Conservation (phyloP, 2,797 vertebrate genomes). For the Parauchenoglanis punctatus region DNA sequence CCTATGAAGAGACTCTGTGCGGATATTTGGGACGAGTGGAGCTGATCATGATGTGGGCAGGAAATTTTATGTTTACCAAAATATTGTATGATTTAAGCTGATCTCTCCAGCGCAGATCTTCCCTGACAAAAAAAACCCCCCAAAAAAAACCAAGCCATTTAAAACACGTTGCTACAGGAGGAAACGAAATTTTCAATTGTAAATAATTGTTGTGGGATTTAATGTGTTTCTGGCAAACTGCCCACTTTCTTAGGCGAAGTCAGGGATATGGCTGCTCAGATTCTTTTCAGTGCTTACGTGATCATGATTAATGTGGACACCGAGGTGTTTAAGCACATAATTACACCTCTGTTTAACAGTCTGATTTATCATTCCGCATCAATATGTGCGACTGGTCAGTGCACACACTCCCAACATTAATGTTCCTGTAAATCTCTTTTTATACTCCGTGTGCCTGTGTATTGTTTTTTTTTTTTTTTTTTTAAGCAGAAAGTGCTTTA, state of each 20-base stretch:
- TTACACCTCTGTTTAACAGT: slow-evolving; percentile 3
- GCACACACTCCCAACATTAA: neutral
- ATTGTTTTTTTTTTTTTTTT: neutral
- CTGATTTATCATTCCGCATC: slow-evolving; percentile 1
- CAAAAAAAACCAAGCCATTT: too few species aligned
- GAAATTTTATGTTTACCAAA: neutral
- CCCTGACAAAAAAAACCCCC: neutral
- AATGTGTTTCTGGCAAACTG: neutral
- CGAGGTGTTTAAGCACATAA: slow-evolving; percentile 18
- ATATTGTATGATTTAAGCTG: neutral
- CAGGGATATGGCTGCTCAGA: neutral
- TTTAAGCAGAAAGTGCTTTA: neutral
- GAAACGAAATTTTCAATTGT: neutral
- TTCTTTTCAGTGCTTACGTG: neutral
- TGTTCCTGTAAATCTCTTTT: neutral
- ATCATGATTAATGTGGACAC: slow-evolving; percentile 11
- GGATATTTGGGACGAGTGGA: neutral
- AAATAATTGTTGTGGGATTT: neutral
- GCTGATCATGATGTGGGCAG: neutral
- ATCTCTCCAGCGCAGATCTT: neutral
- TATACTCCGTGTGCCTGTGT: neutral
- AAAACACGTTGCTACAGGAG: neutral
- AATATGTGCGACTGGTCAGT: neutral
- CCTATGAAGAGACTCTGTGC: neutral
- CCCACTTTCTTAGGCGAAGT: neutral